Evolutionary conservation across 2,888 invertebrate genomes (phyloP).

Genomic region (Dermolepida albohirtum): DNA sequence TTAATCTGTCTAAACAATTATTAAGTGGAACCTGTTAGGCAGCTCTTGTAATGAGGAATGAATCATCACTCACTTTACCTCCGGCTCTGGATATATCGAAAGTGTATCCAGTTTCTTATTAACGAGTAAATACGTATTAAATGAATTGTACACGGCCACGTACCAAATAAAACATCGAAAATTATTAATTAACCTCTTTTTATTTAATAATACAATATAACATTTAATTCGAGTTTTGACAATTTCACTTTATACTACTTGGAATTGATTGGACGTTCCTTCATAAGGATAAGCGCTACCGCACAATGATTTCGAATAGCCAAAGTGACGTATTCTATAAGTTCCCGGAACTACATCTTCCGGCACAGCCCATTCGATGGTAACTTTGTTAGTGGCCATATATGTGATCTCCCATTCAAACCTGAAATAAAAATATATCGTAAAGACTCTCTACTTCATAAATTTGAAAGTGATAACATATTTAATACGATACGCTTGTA

Average conservation of each 20-base stretch:
- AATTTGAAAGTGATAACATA: too few species aligned
- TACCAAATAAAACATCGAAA: too few species aligned
- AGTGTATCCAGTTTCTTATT: too few species aligned
- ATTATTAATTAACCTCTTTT: background rate
- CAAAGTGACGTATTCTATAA: conserved; percentile 88
- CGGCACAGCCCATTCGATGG: conserved; percentile 84
- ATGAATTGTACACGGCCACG: too few species aligned
- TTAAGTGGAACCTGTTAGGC: too few species aligned
- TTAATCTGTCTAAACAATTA: too few species aligned
- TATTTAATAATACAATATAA: conserved; percentile 21
- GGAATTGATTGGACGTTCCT: conserved; percentile 41
- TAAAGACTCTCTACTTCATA: too few species aligned
- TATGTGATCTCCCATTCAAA: conserved; percentile 84
- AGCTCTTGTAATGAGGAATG: too few species aligned
- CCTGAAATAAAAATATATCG: conserved; percentile 66
- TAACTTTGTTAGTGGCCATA: conserved; percentile 82
- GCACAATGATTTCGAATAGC: conserved; percentile 67
- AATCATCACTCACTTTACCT: too few species aligned
- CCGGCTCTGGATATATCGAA: too few species aligned
- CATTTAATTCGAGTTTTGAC: background rate
- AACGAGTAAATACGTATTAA: too few species aligned
- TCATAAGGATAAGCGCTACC: conserved; percentile 35
- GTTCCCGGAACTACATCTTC: conserved; percentile 75
- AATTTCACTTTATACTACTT: conserved; percentile 33
- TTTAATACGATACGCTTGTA: too few species aligned